Conservation (phyloP, 1,140 invertebrate species). For the Drosophila hydei region DNA sequence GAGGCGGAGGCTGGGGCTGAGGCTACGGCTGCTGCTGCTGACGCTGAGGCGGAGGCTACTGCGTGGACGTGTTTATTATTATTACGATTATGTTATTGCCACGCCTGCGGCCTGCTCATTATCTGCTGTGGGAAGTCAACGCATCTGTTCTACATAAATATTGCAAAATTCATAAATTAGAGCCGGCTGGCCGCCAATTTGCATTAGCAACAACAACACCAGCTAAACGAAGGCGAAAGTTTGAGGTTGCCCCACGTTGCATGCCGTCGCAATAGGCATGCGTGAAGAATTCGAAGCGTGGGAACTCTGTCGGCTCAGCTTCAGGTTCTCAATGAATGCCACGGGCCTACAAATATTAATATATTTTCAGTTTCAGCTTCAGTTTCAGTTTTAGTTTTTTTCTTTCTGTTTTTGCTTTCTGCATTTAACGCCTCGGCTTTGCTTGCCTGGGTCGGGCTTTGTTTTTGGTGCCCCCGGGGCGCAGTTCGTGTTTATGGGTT, state of each 20-base stretch:
- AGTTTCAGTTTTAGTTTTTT: not conserved
- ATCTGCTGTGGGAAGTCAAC: conserved; percentile 35
- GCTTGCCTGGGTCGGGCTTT: conserved; percentile 35
- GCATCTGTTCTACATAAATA: conserved; percentile 72
- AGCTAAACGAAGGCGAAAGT: conserved; percentile 57
- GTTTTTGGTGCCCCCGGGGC: conserved; percentile 53
- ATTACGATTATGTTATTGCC: conserved; percentile 66
- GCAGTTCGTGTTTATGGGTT: conserved; percentile 64
- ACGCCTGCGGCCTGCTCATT: conserved; percentile 37
- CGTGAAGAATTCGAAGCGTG: conserved; percentile 73
- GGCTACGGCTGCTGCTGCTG: not conserved
- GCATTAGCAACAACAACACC: conserved; percentile 30
- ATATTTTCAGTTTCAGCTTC: not conserved
- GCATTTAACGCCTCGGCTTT: conserved; percentile 40
- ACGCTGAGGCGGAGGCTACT: conserved; percentile 24
- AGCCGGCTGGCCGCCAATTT: conserved; percentile 52
- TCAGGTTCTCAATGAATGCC: conserved; percentile 51
- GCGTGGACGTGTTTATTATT: conserved; percentile 75
- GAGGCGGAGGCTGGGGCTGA: conserved; percentile 7
- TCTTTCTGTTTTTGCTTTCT: conserved; percentile 22
- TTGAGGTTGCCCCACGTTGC: conserved; percentile 35
- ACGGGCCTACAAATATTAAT: conserved; percentile 16
- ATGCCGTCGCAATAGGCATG: conserved; percentile 44
- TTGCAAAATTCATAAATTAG: conserved; percentile 50
- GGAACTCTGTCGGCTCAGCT: conserved; percentile 50